Evolutionary conservation across 1,140 invertebrate species (phyloP), one percentile per base, ranked within the genome.

Genomic region (Drosophila erecta): DNA sequence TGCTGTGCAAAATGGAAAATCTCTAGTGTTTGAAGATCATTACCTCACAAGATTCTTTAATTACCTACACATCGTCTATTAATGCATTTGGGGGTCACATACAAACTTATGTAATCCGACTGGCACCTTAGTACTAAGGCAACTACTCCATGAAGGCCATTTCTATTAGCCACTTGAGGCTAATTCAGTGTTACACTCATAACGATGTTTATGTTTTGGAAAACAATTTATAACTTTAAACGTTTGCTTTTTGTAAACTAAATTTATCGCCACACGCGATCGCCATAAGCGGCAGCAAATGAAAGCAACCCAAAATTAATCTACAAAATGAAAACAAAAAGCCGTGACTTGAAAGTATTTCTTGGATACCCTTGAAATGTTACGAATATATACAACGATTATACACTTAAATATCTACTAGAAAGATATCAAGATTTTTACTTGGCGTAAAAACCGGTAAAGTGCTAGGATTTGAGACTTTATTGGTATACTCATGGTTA

Each of bases 181-280:
- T 76, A 75, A 89, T 76, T 78, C 43, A 46, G 44, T 56, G 76
- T 71, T 67, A 53, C 40, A 40, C 17, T 55, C 56, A 41, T 72
- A 76, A 72, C 69, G 50, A 76, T 64, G 41, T 24, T 44, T 59
- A 64, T 44, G 46, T 59, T 65, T 62, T 50, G 44, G 65, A 66
- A 80, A 67, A 62, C 57, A 33, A 80, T 84, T 84, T 84, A 79
- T 49, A 46, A 66, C 47, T 24, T 30, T 64, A 60, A 81, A 77
- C 55, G 43, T 56, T 64, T 62, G 43, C 38, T 50, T 37, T 43
- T 47, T 64, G 60, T 66, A 65, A 22, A 57, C 44, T 53, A 55
- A 79, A 74, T 67, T 60, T 73, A 79, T 79, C 61, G 56, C 56
- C 56, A 64, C 76, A 79, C 76, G 76, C 77, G 69, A 80, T 80